Percentiles rank a stretch among this genome's conserved stretches.
These are phyloP conservation scores for Philhelius pedissequus DNA, from an alignment of 2,888 invertebrate genomes.

Conservation along the genomic window DNA sequence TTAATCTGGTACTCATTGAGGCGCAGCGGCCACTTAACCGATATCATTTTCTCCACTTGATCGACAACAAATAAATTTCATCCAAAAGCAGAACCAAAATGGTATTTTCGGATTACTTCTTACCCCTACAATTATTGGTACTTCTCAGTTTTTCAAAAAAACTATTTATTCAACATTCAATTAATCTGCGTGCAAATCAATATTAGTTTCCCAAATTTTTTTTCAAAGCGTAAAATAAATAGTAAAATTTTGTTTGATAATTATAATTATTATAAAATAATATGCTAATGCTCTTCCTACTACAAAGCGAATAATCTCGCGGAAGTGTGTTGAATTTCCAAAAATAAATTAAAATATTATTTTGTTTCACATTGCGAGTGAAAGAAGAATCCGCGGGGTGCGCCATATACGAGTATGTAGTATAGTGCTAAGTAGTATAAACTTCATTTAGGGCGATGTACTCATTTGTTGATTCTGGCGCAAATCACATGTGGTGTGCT, in stretches of 20 bases:
- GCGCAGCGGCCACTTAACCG: no score
- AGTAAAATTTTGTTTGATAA: not conserved
- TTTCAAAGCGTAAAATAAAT: not conserved
- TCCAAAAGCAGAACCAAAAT: no score
- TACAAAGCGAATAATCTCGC: constrained; percentile 19
- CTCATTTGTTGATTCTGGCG: constrained; percentile 52
- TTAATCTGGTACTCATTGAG: no score
- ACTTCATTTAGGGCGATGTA: constrained; percentile 51
- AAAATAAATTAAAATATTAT: constrained; percentile 48
- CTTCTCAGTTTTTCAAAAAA: no score
- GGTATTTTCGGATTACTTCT: no score
- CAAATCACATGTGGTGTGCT: constrained; percentile 39
- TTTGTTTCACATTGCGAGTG: constrained; percentile 21
- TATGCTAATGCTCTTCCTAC: not conserved
- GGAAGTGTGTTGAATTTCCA: constrained; percentile 52
- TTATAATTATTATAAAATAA: not conserved
- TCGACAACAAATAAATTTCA: no score
- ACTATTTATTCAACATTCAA: no score
- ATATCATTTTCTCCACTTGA: no score
- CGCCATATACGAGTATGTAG: not conserved
- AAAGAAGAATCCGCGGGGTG: constrained; percentile 8
- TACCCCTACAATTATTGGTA: no score
- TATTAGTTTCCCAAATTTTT: not conserved
- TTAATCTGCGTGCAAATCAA: not conserved
- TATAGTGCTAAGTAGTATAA: constrained; percentile 25